Conservation (phyloP, 2,113 vertebrate species). For the Eolophus roseicapilla region DNA sequence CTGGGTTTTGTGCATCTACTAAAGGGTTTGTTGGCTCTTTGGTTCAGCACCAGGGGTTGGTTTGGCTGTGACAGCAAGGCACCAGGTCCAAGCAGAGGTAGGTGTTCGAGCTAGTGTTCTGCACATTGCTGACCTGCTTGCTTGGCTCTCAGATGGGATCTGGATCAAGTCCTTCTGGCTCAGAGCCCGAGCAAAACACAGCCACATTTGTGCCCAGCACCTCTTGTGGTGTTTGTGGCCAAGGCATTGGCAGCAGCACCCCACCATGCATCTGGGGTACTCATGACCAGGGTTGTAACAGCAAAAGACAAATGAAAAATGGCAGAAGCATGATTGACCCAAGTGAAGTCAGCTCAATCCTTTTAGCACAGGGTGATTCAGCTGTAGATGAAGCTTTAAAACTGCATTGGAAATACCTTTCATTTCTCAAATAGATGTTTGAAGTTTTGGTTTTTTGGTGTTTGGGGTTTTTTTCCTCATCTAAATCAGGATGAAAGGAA, state of each 20-base stretch:
- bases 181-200: fast-evolving
- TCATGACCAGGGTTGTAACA: neutral
- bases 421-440: neutral
- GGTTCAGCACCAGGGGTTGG: neutral
- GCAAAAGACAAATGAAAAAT: neutral
- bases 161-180: neutral
- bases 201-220: neutral
- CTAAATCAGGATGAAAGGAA: conserved; percentile 23
- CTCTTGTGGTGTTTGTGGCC: fast-evolving
- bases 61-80: neutral
- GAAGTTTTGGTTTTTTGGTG: neutral
- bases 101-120: neutral
- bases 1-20: neutral
- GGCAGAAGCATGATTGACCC: neutral
- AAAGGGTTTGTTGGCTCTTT: neutral
- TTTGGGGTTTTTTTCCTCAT: neutral
- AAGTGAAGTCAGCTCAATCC: neutral
- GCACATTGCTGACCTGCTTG: neutral
- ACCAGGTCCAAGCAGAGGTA: neutral
- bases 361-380: neutral
- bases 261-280: neutral
- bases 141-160: neutral
- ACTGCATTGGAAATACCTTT: conserved; percentile 14
- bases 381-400: neutral
- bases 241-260: neutral